phyloP scores from a whole-genome alignment of 2,797 vertebrate genomes.

The Enteromius fasciolatus region DNA sequence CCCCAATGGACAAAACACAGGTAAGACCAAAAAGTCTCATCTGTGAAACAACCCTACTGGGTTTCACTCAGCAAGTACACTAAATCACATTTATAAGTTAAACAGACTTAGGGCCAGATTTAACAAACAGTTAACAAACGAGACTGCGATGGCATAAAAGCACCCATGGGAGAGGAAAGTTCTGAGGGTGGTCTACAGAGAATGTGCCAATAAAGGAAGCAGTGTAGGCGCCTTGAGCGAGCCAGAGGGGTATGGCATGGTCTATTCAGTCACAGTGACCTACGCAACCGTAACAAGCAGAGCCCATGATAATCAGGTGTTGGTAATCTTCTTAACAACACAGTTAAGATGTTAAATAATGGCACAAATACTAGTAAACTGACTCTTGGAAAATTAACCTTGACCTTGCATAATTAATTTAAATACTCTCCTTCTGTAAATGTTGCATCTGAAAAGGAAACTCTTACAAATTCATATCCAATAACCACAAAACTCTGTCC shows the following conservation, averaged over 20 bases:
- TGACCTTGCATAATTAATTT: neutral
- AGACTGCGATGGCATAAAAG: neutral
- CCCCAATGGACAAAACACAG: slow-evolving; percentile 37
- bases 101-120: neutral
- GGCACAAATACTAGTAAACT: neutral
- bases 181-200: neutral
- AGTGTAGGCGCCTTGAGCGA: neutral
- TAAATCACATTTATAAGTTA: neutral
- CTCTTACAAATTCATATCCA: neutral
- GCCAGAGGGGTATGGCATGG: neutral
- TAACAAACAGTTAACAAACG: neutral
- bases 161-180: neutral
- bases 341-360: neutral
- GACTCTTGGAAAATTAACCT: neutral
- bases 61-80: neutral
- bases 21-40: slow-evolving; percentile 39
- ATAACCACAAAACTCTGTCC: neutral
- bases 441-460: neutral
- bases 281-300: neutral
- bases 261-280: neutral
- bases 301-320: neutral
- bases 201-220: neutral
- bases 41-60: neutral
- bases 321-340: neutral
- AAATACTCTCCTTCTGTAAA: neutral